These are phyloP conservation scores for Paracentrotus lividus DNA, from an alignment of 53 echinoderm and acorn worm species.

Conservation along the genomic window DNA sequence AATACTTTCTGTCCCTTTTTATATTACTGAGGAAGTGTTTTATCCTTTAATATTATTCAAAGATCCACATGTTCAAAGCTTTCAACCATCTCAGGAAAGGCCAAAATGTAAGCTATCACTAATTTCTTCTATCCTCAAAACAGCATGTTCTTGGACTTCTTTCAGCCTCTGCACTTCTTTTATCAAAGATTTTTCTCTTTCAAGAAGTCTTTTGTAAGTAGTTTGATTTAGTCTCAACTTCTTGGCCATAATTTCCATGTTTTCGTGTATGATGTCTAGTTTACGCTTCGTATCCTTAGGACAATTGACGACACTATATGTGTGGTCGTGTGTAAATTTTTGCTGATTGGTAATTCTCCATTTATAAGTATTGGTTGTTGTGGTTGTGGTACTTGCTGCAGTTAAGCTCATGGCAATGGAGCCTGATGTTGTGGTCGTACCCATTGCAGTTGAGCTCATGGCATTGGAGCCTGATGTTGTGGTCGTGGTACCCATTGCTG, in stretches of 20 bases:
- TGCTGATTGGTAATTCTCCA: background rate
- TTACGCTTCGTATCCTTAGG: background rate
- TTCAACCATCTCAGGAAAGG: slow-evolving; percentile 6
- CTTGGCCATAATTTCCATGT: background rate
- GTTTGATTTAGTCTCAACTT: background rate
- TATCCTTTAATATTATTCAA: background rate
- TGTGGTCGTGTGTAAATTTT: slow-evolving; percentile 16
- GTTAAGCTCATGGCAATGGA: background rate
- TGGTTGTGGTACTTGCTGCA: background rate
- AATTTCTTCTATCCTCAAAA: background rate
- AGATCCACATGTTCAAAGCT: background rate
- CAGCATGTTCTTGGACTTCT: background rate
- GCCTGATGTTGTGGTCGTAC: too few relatives aligned
- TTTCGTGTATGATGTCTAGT: background rate
- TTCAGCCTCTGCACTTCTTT: background rate
- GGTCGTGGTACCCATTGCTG: background rate
- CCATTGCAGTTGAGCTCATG: too few relatives aligned
- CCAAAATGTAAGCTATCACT: slow-evolving; percentile 43
- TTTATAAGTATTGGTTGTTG: background rate
- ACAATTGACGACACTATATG: background rate
- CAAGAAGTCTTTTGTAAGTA: background rate
- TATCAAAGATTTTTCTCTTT: background rate
- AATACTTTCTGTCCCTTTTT: too few relatives aligned
- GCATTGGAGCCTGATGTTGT: too few relatives aligned
- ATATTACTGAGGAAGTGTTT: too few relatives aligned